phyloP scores from a whole-genome alignment of 2,797 vertebrate genomes.

The Limosa lapponica region DNA sequence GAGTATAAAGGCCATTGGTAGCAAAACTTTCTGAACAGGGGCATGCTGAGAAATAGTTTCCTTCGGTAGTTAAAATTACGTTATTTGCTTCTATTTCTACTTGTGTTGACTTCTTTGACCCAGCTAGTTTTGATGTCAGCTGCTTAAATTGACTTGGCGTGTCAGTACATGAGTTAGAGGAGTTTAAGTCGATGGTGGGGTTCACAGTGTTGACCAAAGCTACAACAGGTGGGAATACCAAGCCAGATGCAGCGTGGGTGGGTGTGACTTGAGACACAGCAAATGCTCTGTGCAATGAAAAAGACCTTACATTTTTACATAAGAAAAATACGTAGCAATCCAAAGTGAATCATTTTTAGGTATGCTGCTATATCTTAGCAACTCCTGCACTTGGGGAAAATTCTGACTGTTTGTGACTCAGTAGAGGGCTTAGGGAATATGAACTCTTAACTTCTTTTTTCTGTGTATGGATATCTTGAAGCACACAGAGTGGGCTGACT shows the following conservation, averaged over 20 bases:
- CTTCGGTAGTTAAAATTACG: background rate
- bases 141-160: background rate
- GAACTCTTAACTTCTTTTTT: background rate
- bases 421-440: background rate
- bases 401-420: background rate
- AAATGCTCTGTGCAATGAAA: background rate
- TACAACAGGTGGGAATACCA: background rate
- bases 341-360: background rate
- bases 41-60: background rate
- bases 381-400: background rate
- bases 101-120: background rate
- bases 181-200: background rate
- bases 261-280: background rate
- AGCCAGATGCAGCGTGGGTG: background rate
- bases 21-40: background rate
- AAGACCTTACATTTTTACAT: background rate
- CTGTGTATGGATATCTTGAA: accelerated
- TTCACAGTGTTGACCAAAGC: background rate
- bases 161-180: background rate
- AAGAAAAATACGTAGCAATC: background rate
- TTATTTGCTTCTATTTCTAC: background rate
- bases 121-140: background rate
- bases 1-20: background rate
- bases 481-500: background rate
- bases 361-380: background rate